Evolutionary conservation across 1,140 invertebrate species (phyloP).

Genomic region (Mycetomoellerius zeteki): DNA sequence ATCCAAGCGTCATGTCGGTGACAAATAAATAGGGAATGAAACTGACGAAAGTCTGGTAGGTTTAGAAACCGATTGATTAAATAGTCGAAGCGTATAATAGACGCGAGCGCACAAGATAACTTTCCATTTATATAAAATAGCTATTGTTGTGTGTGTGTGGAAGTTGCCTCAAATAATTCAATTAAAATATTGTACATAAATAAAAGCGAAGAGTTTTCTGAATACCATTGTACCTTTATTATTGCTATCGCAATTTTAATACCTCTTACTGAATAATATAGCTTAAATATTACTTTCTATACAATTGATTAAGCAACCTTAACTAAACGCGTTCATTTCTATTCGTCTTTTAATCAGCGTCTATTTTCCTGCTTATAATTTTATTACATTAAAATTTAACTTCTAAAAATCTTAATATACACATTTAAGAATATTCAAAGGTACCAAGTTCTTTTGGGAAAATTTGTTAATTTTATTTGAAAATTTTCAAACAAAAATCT

Average conservation of each 20-base stretch:
- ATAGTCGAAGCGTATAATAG: slow-evolving; percentile 30
- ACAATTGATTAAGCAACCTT: slow-evolving; percentile 4
- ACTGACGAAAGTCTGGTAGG: slow-evolving; percentile 42
- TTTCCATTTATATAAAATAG: slow-evolving; percentile 33
- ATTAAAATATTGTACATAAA: background rate
- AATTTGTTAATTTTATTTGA: background rate
- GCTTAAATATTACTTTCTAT: background rate
- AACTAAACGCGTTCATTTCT: background rate
- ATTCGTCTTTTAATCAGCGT: background rate
- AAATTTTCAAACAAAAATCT: background rate
- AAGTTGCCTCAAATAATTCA: background rate
- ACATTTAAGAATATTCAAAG: background rate
- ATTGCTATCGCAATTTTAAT: background rate
- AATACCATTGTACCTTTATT: background rate
- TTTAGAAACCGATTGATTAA: slow-evolving; percentile 49
- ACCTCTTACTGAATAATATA: background rate
- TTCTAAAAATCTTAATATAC: background rate
- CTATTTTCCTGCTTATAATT: background rate
- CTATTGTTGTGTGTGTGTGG: background rate
- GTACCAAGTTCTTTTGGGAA: background rate
- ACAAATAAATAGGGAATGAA: slow-evolving; percentile 51
- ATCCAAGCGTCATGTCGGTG: slow-evolving; percentile 9
- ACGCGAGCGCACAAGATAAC: background rate
- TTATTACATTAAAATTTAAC: background rate
- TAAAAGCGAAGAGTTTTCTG: background rate